Evolutionary conservation across 2,113 vertebrate species (phyloP), one percentile per base, ranked within the genome.

Genomic region (Perca fluviatilis): DNA sequence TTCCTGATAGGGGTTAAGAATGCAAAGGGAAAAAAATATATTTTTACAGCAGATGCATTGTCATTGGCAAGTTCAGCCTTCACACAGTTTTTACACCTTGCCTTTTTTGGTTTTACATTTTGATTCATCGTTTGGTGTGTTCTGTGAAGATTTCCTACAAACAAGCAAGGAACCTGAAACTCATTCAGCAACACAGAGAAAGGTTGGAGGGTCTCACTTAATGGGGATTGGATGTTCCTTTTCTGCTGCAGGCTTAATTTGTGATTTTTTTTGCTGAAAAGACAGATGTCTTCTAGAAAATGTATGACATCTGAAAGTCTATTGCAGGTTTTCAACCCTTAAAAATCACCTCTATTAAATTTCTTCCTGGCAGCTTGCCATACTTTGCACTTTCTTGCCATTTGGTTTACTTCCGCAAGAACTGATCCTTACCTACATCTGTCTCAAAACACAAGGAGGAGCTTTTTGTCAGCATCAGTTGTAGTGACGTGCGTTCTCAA

Each of bases 251-350:
- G 63, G 56, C 46, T 53, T 18, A 56, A 23, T 69, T 56, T 61
- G 53, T 27, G 27, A 54, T 58, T 54, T 77, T 46, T 27, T 86
- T 46, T 30, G 63, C 23, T 78, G 15, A 56, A 70, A 83, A 51
- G 58, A 71, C 25, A 43, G 49, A 62, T 53, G 58, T 72, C 21
- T 61, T 79, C 15, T 8, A 9, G 30, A 51, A 74, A 69, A 25
- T 27, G 19, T 0, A 25, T 27, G 40, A 43, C 40, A 43, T 61
- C 21, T 40, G 36, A 7, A 40, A 9, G 36, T 40, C 0, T 12
- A 1, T 21, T 80, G 49, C 77, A 63, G 19, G 27, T 83, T 79
- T 40, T 30, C 63, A 57, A 25, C 25, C 57, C 43, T n/a, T 18
- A 71, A 71, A 83, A 16, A 75, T 51, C 27, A 19, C 61, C 58